Conservation (phyloP, 2,888 invertebrate species). For the Amorpha juglandis region DNA sequence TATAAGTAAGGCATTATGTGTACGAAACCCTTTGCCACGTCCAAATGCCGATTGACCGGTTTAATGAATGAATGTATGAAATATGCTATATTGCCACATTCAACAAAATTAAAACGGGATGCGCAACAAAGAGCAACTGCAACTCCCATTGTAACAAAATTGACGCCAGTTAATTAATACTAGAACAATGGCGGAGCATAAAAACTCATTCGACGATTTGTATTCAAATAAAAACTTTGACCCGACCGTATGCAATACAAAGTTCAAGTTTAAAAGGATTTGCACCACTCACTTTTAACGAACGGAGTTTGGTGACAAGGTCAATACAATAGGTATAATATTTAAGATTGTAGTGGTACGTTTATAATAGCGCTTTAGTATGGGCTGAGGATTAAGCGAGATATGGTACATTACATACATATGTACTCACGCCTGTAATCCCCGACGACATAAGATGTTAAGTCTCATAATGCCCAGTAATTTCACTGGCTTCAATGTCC, state of each 20-base stretch:
- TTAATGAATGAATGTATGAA: too few species aligned
- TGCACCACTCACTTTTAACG: conserved; percentile 47
- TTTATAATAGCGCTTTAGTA: neutral
- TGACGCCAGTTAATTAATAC: conserved; percentile 32
- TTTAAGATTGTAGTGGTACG: neutral
- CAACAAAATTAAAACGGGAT: conserved; percentile 3
- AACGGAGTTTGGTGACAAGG: conserved; percentile 22
- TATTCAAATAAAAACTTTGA: conserved; percentile 56
- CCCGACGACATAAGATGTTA: too few species aligned
- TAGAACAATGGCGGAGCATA: conserved; percentile 44
- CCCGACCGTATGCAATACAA: conserved; percentile 43
- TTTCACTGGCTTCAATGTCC: too few species aligned
- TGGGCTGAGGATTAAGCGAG: too few species aligned
- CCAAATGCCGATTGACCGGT: too few species aligned
- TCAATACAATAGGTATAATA: neutral
- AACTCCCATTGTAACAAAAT: conserved; percentile 8
- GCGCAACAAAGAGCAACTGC: neutral
- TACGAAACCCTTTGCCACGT: neutral
- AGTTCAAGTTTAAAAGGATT: conserved; percentile 61
- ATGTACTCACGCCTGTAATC: too few species aligned
- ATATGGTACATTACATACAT: too few species aligned
- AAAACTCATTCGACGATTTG: conserved; percentile 41
- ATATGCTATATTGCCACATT: neutral
- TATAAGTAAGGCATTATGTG: too few species aligned
- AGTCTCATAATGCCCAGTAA: too few species aligned